Evolutionary conservation across 2,113 vertebrate genomes (phyloP).

Genomic region (Saccopteryx bilineata): DNA sequence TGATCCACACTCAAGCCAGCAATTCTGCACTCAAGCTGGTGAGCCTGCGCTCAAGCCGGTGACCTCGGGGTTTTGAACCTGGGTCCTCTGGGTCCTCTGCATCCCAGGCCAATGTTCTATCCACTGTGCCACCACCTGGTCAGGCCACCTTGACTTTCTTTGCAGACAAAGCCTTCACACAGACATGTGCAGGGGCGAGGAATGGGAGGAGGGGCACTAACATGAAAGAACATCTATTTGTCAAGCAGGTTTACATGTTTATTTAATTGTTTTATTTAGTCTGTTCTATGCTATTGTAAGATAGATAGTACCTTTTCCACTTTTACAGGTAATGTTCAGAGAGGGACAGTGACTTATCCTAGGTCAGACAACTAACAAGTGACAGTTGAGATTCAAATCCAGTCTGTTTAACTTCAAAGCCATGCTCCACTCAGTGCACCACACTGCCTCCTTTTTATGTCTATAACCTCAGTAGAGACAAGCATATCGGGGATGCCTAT

Average conservation of each 20-base stretch:
- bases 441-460: background rate
- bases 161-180: background rate
- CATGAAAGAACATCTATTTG: background rate
- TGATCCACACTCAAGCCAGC: too few relatives aligned
- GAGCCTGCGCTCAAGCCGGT: too few relatives aligned
- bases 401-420: background rate
- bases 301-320: background rate
- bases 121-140: too few relatives aligned
- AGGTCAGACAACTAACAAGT: background rate
- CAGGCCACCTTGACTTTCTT: background rate
- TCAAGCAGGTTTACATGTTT: background rate
- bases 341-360: background rate
- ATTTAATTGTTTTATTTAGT: constrained; percentile 1
- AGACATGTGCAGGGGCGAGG: background rate
- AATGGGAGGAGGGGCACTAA: background rate
- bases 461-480: background rate
- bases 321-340: background rate
- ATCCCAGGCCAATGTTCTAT: too few relatives aligned
- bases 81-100: too few relatives aligned
- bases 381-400: background rate
- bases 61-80: too few relatives aligned
- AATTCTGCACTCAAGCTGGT: too few relatives aligned
- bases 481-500: background rate
- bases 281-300: background rate
- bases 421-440: background rate